phyloP scores from a whole-genome alignment of 2,888 invertebrate genomes.

The Morinoia aosen region DNA sequence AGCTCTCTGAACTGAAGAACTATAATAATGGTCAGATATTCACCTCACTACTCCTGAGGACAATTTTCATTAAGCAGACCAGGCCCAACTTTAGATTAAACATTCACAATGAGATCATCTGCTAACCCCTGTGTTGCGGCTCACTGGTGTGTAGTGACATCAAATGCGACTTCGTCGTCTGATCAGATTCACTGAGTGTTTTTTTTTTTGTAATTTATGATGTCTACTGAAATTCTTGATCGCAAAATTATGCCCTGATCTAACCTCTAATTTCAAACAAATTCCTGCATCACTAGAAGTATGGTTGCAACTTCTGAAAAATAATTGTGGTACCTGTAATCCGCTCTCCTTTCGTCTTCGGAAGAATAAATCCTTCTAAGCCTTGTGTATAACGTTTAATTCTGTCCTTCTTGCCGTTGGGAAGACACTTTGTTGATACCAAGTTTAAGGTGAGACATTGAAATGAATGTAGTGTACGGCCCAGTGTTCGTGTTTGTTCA shows the following conservation, averaged over 20 bases:
- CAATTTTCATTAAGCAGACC: neutral
- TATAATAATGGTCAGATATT: neutral
- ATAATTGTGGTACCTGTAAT: neutral
- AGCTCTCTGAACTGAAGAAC: neutral
- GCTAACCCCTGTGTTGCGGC: no score
- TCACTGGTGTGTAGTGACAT: neutral
- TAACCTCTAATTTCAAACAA: neutral
- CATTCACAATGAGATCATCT: no score
- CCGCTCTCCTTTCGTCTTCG: neutral
- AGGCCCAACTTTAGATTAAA: neutral
- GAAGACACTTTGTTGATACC: neutral
- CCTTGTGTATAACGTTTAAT: neutral
- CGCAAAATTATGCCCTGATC: neutral
- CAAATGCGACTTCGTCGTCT: neutral
- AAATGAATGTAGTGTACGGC: neutral
- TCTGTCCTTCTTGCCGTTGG: neutral
- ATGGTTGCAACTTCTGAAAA: neutral
- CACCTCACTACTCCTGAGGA: neutral
- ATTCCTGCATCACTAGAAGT: neutral
- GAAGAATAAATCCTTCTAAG: neutral
- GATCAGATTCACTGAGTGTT: neutral
- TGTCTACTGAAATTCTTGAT: neutral
- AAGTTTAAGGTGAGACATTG: neutral
- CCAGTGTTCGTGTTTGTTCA: no score
- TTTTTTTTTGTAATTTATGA: neutral